Percentiles rank a stretch among this genome's conserved stretches.
These are phyloP conservation scores for Eufriesea mexicana DNA, from an alignment of 1,140 invertebrate genomes.

Conservation along the genomic window DNA sequence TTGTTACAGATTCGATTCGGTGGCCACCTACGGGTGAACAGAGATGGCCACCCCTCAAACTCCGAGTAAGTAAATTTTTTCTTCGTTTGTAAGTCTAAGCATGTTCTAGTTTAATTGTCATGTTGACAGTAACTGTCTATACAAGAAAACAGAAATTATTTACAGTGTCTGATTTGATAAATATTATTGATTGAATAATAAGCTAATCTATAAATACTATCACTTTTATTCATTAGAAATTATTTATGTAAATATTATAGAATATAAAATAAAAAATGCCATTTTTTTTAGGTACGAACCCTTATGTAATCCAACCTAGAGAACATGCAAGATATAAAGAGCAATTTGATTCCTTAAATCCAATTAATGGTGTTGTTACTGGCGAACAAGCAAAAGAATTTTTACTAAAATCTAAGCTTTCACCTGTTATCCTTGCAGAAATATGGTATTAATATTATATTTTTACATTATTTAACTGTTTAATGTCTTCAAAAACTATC, in stretches of 20 bases:
- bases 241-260: neutral
- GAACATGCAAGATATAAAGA: slow-evolving; percentile 95
- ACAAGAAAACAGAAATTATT: neutral
- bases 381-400: slow-evolving; percentile 97
- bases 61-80: slow-evolving; percentile 48
- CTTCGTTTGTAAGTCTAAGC: neutral
- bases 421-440: slow-evolving; percentile 92
- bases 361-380: slow-evolving; percentile 93
- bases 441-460: slow-evolving; percentile 90
- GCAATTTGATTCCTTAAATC: slow-evolving; percentile 94
- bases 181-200: neutral
- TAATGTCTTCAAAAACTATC: neutral
- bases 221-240: slow-evolving; percentile 31
- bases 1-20: slow-evolving; percentile 33
- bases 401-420: slow-evolving; percentile 95
- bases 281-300: slow-evolving; percentile 84
- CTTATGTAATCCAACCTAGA: slow-evolving; percentile 93
- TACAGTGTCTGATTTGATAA: slow-evolving; percentile 5
- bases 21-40: slow-evolving; percentile 50
- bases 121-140: slow-evolving; percentile 31
- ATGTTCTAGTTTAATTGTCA: slow-evolving; percentile 30
- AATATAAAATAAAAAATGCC: slow-evolving; percentile 3
- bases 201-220: neutral
- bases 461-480: slow-evolving; percentile 23
- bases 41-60: slow-evolving; percentile 60